These are phyloP conservation scores for Epizoanthus rinbou DNA, from an alignment of 92 coral and sea anemone species.

Conservation along the genomic window DNA sequence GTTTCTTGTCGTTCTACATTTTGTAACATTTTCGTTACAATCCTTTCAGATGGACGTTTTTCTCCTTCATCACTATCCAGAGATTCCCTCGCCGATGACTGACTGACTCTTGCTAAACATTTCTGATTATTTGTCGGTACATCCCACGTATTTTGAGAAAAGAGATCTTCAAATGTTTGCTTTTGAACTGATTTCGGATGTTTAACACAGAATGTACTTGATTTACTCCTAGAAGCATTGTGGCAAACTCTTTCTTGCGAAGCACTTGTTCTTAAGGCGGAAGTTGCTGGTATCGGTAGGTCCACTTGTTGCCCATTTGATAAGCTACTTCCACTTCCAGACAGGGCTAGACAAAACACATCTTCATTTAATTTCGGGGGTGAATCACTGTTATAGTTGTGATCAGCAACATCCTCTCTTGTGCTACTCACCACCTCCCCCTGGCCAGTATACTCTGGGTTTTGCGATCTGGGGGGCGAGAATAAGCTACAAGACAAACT, in stretches of 20 bases:
- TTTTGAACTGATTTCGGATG: not conserved
- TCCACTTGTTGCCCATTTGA: too few relatives aligned
- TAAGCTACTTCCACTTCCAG: not conserved
- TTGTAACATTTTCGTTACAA: not conserved
- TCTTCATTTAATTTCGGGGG: not conserved
- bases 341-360: not conserved
- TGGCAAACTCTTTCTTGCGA: too few relatives aligned
- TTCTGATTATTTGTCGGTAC: not conserved
- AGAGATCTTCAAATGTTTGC: not conserved
- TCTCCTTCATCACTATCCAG: too few relatives aligned
- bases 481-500: not conserved
- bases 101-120: not conserved
- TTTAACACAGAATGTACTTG: too few relatives aligned
- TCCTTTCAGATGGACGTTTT: not conserved
- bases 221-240: too few relatives aligned
- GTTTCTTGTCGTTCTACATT: not conserved
- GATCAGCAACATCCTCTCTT: not conserved
- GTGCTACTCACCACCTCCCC: not conserved
- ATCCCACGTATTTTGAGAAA: constrained; percentile 11
- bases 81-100: too few relatives aligned
- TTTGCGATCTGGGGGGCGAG: not conserved
- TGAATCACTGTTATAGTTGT: too few relatives aligned
- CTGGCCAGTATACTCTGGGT: not conserved
- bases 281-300: too few relatives aligned
- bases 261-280: too few relatives aligned